Conservation (phyloP, 2,888 invertebrate species). For the Caenorhabditis doughertyi region DNA sequence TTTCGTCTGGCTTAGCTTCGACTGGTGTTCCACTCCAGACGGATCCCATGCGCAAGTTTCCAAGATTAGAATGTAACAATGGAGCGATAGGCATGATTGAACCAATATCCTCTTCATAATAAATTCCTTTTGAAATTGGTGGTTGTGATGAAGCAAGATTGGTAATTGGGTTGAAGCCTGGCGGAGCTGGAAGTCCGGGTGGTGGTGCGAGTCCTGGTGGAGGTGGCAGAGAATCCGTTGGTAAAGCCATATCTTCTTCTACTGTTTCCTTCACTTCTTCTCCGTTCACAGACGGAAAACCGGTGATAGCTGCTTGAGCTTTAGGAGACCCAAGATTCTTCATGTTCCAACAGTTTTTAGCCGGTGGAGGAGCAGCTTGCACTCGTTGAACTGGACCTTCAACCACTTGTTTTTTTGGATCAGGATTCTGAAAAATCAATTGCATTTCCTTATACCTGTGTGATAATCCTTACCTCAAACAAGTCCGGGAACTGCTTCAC, state of each 20-base stretch:
- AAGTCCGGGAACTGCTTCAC: conserved; percentile 8
- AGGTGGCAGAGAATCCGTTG: not conserved
- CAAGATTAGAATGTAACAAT: not conserved
- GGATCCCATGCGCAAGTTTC: not conserved
- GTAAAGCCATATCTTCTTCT: not conserved
- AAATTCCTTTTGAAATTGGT: not conserved
- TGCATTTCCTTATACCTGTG: not conserved
- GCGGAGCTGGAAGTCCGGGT: not conserved
- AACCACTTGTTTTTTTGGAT: conserved; percentile 10
- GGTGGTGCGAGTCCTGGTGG: not conserved
- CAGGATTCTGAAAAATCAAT: conserved; percentile 47
- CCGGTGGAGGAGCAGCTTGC: conserved; percentile 31
- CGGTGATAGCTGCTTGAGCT: not conserved
- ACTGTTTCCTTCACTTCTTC: not conserved
- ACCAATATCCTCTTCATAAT: not conserved
- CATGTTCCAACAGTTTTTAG: conserved; percentile 46
- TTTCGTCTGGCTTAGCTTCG: conserved; percentile 28
- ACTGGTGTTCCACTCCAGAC: conserved; percentile 51
- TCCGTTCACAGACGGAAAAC: conserved; percentile 27
- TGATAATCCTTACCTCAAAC: conserved; percentile 21
- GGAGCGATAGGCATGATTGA: not conserved
- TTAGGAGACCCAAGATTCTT: conserved; percentile 26
- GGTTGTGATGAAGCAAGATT: not conserved
- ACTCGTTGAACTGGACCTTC: not conserved
- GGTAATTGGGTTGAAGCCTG: conserved; percentile 3